These are phyloP conservation scores for Pterostichus madidus DNA, from an alignment of 2,888 invertebrate species.

Conservation along the genomic window DNA sequence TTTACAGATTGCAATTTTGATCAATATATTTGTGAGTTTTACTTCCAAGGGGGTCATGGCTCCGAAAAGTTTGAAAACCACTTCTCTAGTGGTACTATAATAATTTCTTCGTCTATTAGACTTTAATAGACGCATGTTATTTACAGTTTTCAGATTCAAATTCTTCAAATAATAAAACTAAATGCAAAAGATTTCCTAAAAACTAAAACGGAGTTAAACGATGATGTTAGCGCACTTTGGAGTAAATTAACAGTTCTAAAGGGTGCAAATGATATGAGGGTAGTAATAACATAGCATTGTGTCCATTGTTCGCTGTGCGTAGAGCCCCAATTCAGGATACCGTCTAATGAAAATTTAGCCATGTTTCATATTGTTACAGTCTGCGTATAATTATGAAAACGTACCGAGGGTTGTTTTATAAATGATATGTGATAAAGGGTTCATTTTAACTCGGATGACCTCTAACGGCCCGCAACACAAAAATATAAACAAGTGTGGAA, in stretches of 20 bases:
- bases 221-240: neutral
- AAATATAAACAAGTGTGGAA: neutral
- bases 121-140: too few species aligned
- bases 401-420: neutral
- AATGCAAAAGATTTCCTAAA: too few species aligned
- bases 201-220: too few species aligned
- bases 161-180: too few species aligned
- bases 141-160: too few species aligned
- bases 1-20: too few species aligned
- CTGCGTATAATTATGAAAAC: slow-evolving; percentile 11
- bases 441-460: slow-evolving; percentile 9
- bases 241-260: slow-evolving; percentile 31
- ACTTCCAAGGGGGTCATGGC: too few species aligned
- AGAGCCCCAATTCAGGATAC: neutral
- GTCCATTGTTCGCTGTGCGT: slow-evolving; percentile 9
- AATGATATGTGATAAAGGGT: slow-evolving; percentile 39
- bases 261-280: slow-evolving; percentile 38
- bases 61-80: too few species aligned
- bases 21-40: too few species aligned
- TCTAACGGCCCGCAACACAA: neutral
- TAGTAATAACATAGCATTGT: slow-evolving; percentile 24
- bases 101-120: too few species aligned
- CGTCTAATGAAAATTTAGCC: slow-evolving; percentile 39
- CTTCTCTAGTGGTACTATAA: too few species aligned
- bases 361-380: slow-evolving; percentile 35